Percentiles rank a stretch among this genome's conserved stretches.
phyloP scores from a whole-genome alignment of 2,113 vertebrate genomes.

The Cryptotis parvus region DNA sequence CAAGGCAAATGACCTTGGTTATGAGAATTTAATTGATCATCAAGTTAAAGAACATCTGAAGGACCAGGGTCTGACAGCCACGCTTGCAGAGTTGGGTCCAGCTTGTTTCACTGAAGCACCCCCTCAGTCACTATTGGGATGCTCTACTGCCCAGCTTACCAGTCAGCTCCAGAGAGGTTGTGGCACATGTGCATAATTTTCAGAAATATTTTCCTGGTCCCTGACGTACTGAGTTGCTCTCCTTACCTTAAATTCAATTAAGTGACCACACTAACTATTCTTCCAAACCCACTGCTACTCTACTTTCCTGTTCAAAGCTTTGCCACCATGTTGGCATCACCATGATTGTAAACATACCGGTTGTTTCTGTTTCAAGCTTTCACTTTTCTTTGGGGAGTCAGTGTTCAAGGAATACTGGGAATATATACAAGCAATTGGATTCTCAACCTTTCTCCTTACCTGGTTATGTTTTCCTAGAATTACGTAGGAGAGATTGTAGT shows the following conservation, averaged over 20 bases:
- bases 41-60: neutral
- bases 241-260: neutral
- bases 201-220: neutral
- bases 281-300: neutral
- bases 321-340: too few relatives aligned
- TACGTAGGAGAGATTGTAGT: neutral
- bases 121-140: too few relatives aligned
- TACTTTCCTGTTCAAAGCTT: neutral
- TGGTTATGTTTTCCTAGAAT: constrained; percentile 22
- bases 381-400: neutral
- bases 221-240: neutral
- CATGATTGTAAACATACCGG: neutral
- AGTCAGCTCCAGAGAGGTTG: neutral
- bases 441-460: neutral
- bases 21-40: constrained; percentile 10
- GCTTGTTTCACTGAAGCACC: accelerated
- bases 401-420: neutral
- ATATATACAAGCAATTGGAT: neutral
- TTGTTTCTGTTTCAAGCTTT: neutral
- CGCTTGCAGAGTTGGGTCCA: neutral
- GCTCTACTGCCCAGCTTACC: neutral
- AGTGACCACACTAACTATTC: neutral
- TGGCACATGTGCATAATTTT: neutral
- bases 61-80: neutral
- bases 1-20: constrained; percentile 1